Percentiles rank a stretch among this genome's conserved stretches.
Evolutionary conservation across 2,797 vertebrate species (phyloP).

Genomic region (Taeniopygia guttata): DNA sequence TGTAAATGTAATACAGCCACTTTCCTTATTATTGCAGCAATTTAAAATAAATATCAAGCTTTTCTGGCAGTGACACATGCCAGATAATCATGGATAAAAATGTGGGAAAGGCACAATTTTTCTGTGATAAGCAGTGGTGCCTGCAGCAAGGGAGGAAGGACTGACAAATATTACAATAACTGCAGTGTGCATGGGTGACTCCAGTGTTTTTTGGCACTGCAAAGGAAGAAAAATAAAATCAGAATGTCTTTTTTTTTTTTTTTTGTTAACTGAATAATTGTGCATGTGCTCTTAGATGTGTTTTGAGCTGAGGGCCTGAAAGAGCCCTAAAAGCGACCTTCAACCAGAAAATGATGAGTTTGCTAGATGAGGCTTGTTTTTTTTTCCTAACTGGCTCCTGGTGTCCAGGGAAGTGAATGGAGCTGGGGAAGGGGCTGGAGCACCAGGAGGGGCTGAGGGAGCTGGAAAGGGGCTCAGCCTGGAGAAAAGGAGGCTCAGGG

Average conservation of each 20-base stretch:
- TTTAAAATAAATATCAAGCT: neutral
- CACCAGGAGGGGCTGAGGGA: neutral
- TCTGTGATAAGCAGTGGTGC: neutral
- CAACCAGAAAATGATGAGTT: neutral
- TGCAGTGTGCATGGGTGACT: neutral
- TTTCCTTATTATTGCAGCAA: neutral
- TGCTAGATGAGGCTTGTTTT: neutral
- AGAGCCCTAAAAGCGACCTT: neutral
- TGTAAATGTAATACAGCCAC: neutral
- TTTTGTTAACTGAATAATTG: neutral
- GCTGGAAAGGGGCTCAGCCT: neutral
- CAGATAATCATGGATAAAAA: neutral
- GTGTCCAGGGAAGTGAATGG: rapidly evolving
- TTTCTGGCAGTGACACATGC: neutral
- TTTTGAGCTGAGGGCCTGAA: neutral
- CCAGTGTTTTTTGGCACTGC: neutral
- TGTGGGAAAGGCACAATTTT: neutral
- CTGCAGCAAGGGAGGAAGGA: neutral
- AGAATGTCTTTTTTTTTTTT: neutral
- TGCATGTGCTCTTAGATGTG: neutral
- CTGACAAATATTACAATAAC: neutral
- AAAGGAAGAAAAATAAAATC: neutral
- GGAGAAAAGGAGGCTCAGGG: neutral
- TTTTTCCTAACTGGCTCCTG: neutral
- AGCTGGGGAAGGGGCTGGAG: neutral